A percentile compares a stretch with the other conserved stretches of the same genome.
phyloP scores from a whole-genome alignment of 2,888 invertebrate species.

The Synanthedon vespiformis region DNA sequence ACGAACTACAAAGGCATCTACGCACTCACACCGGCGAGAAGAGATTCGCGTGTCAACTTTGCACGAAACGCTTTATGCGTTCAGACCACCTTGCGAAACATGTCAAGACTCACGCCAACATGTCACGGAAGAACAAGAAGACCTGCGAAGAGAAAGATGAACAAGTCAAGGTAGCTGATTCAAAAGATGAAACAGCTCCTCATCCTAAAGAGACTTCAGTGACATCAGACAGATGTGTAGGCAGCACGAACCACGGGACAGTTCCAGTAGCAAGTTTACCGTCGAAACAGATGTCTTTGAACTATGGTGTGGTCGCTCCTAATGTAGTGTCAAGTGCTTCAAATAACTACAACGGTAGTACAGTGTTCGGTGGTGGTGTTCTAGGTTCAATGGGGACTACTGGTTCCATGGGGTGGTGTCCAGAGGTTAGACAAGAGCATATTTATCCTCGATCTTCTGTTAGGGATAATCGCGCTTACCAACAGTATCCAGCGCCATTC shows the following conservation, averaged over 20 bases:
- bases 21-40: constrained; percentile 93
- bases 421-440: constrained; percentile 45
- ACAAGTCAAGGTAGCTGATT: constrained; percentile 16
- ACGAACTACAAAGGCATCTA: constrained; percentile 89
- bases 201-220: not conserved
- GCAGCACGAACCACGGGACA: constrained; percentile 46
- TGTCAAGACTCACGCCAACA: constrained; percentile 86
- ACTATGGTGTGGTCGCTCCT: constrained; percentile 41
- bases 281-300: constrained; percentile 34
- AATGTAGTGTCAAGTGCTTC: constrained; percentile 22
- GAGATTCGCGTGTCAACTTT: constrained; percentile 86
- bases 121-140: constrained; percentile 63
- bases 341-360: constrained; percentile 29
- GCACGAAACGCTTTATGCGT: constrained; percentile 90
- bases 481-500: constrained; percentile 47
- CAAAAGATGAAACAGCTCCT: not conserved
- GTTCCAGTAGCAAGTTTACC: constrained; percentile 28
- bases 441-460: constrained; percentile 34
- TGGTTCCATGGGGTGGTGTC: constrained; percentile 34
- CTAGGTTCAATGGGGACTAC: constrained; percentile 23
- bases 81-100: constrained; percentile 96
- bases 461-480: constrained; percentile 47
- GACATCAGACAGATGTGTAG: constrained; percentile 14
- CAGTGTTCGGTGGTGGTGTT: constrained; percentile 28
- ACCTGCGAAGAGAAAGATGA: constrained; percentile 54